Conservation (phyloP, 2,113 vertebrate species). For the Emydura subglobosa region DNA sequence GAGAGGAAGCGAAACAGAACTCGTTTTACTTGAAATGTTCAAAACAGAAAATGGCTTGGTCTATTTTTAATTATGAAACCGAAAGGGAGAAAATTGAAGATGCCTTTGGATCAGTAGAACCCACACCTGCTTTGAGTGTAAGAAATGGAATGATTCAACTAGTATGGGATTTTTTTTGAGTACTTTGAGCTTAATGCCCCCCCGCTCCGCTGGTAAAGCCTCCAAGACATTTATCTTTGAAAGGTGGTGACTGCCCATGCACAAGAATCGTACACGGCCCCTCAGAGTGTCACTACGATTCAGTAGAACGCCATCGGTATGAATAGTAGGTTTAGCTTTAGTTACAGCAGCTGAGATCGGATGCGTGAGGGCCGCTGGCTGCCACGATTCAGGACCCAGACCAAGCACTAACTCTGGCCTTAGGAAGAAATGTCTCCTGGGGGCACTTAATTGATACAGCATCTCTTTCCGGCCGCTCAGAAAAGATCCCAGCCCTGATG, state of each 20-base stretch:
- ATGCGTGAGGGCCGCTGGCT: not conserved
- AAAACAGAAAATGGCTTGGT: not conserved
- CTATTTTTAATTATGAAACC: not conserved
- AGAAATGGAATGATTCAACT: not conserved
- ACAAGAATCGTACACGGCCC: not conserved
- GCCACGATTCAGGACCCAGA: not conserved
- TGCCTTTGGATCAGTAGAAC: not conserved
- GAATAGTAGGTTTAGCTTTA: not conserved
- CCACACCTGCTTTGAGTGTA: not conserved
- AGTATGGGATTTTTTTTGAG: too few species aligned
- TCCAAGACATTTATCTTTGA: not conserved
- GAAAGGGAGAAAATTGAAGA: not conserved
- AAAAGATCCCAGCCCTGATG: not conserved
- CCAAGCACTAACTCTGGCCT: not conserved
- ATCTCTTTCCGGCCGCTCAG: not conserved
- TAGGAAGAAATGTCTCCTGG: not conserved
- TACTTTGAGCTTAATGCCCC: too few species aligned
- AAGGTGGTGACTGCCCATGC: not conserved
- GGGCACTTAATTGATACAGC: not conserved
- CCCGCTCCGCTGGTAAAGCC: not conserved
- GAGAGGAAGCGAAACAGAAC: not conserved
- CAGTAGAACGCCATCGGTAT: not conserved
- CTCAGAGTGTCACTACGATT: not conserved
- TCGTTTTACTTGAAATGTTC: not conserved
- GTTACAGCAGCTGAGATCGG: not conserved